phyloP scores from a whole-genome alignment of 2,113 vertebrate species.

The Engraulis encrasicolus region DNA sequence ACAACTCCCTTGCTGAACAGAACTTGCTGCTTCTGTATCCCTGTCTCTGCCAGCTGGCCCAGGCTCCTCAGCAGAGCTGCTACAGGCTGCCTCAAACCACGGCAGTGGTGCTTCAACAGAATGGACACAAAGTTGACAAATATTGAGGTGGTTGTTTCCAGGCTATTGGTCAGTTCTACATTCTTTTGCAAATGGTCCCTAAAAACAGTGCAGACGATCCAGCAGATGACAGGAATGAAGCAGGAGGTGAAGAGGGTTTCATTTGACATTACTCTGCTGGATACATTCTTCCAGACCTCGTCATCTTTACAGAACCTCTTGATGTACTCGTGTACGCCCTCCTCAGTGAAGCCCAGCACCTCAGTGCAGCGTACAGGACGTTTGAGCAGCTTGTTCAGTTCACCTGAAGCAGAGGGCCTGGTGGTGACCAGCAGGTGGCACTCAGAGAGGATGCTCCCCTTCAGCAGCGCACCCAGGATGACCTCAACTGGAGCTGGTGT shows the following conservation, averaged over 20 bases:
- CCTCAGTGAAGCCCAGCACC: slow-evolving; percentile 40
- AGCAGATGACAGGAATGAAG: slow-evolving; percentile 34
- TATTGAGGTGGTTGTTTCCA: slow-evolving; percentile 21
- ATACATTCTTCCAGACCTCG: slow-evolving; percentile 23
- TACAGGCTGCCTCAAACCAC: not conserved
- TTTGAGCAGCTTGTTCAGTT: slow-evolving; percentile 16
- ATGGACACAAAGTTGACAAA: slow-evolving; percentile 18
- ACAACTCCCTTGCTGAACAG: too few species aligned
- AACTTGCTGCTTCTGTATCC: too few species aligned
- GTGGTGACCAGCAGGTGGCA: slow-evolving; percentile 68
- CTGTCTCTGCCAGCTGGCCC: too few species aligned
- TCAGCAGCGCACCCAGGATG: slow-evolving; percentile 61
- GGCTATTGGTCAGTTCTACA: not conserved
- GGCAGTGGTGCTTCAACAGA: slow-evolving; percentile 19
- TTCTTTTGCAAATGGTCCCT: not conserved
- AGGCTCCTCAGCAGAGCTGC: not conserved
- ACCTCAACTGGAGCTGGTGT: slow-evolving; percentile 40
- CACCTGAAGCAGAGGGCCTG: slow-evolving; percentile 53
- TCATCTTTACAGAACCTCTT: too few species aligned
- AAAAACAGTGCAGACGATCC: slow-evolving; percentile 37
- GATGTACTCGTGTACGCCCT: slow-evolving; percentile 36
- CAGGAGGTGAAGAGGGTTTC: slow-evolving; percentile 38
- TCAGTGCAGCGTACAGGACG: too few species aligned
- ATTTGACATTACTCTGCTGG: slow-evolving; percentile 22
- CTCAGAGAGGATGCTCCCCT: slow-evolving; percentile 45